Percentiles rank a stretch among this genome's conserved stretches.
Conservation (phyloP, 2,113 vertebrate genomes). For the Eolophus roseicapilla region DNA sequence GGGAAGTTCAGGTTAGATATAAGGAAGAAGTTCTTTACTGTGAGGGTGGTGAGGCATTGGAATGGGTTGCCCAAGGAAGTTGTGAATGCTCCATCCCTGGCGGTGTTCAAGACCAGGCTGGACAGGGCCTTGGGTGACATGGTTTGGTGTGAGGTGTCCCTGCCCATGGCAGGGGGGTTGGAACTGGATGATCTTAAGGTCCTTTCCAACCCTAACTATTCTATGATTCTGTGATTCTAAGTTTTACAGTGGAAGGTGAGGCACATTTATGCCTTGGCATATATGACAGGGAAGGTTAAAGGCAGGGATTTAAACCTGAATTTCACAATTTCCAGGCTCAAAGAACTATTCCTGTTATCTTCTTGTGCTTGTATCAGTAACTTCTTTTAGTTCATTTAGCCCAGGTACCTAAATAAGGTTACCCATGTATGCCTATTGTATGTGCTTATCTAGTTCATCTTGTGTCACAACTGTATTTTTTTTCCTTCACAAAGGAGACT, state of each 20-base stretch:
- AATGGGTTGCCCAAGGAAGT: too few species aligned
- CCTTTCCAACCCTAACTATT: too few species aligned
- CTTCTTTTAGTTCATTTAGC: neutral
- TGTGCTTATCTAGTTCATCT: constrained; percentile 20
- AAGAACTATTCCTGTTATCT: neutral
- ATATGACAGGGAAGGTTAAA: constrained; percentile 26
- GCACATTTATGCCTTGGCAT: neutral
- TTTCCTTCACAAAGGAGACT: neutral
- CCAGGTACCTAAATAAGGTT: neutral
- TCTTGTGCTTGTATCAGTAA: neutral
- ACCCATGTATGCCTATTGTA: neutral
- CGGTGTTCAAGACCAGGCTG: too few species aligned
- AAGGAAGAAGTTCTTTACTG: too few species aligned
- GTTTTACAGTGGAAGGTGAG: neutral
- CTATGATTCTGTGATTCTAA: too few species aligned
- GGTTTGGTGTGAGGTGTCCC: too few species aligned
- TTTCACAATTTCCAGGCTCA: neutral
- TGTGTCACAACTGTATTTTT: neutral
- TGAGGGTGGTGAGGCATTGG: too few species aligned
- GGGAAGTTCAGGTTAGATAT: too few species aligned
- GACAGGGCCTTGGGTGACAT: too few species aligned
- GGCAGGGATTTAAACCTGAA: neutral
- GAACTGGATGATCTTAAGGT: too few species aligned
- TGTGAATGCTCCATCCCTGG: too few species aligned
- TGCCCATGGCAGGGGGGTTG: too few species aligned